Base-by-base conservation (phyloP, 2,113 vertebrate genomes). In the Microtus oregoni region DNA sequence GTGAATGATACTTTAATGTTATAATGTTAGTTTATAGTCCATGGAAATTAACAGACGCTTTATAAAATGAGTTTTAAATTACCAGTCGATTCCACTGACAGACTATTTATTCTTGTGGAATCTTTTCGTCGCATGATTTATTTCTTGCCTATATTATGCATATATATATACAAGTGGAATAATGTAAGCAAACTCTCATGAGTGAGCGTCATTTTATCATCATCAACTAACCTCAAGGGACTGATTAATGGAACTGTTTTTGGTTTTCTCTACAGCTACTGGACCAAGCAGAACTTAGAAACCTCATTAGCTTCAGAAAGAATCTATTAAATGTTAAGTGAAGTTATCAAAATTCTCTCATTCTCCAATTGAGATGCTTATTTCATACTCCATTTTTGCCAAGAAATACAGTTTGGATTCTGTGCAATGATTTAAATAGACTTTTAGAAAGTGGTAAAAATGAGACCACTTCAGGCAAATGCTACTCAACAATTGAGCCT, bases 391-490 rank as follows among this genome's bases (percentile, higher is more conserved):
- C 6, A 32, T 95, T 68, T 88, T 88, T 90, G 86, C 81, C 92
- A 89, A 96, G 67, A 97, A 97, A 86, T 22, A 67, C 81, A 96
- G 72, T 82, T 50, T 95, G 63, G 87, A 94, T 94, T 96, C 93
- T 96, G 47, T 81, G 77, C 6, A 86, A 89, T 91, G 75, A 91
- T 17, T 94, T 93, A 20, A 91, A 41, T 82, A 85, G 93, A 22
- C 58, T 81, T 95, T 90, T n/a, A 47, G 41, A 90, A 50, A 90
- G 58, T 88, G 93, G 61, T 8, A 55, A 77, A 76, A 93, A 93
- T 70, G 28, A 92, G 58, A 88, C 7, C 61, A 63, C 38, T 93
- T 94, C 93, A 92, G 86, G 10, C 76, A 55, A 61, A 20, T 96
- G 22, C 28, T 47, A 70, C 14, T 92, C 94, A 90, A 85, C 4